Conservation (phyloP, 2,888 invertebrate genomes). For the Gerris lacustris region DNA sequence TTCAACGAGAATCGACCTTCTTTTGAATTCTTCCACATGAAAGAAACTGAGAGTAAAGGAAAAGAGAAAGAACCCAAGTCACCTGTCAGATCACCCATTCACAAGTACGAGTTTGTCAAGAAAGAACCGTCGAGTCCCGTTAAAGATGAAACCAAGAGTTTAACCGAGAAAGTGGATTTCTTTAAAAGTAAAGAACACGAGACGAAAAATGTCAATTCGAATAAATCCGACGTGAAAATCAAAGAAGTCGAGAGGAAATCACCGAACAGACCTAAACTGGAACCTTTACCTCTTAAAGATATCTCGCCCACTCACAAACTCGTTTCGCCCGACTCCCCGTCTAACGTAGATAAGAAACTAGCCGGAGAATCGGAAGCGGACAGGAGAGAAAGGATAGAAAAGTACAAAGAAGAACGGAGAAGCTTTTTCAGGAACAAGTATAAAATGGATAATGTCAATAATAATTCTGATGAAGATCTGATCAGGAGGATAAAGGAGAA, state of each 20-base stretch:
- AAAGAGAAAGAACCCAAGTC: background rate
- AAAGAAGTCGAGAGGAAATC: background rate
- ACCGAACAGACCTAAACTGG: background rate
- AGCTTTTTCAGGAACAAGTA: constrained; percentile 75
- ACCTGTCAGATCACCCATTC: background rate
- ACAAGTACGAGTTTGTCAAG: background rate
- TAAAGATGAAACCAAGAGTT: background rate
- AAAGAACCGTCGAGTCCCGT: background rate
- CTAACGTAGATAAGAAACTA: background rate
- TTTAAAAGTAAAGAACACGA: background rate
- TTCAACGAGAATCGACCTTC: background rate
- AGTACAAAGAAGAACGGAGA: constrained; percentile 77
- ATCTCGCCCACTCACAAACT: background rate
- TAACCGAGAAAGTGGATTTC: background rate
- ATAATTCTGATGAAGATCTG: constrained; percentile 39
- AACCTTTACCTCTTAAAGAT: background rate
- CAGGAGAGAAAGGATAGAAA: constrained; percentile 31
- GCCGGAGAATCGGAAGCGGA: constrained; percentile 27
- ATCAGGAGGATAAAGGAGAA: constrained; percentile 48
- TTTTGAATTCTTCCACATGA: constrained; percentile 1
- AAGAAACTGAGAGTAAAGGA: background rate
- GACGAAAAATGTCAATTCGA: background rate
- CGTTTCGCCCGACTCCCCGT: background rate
- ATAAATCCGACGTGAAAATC: background rate
- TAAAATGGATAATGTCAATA: constrained; percentile 45